Evolutionary conservation across 2,113 vertebrate species (phyloP).

Genomic region (Dipodomys spectabilis): DNA sequence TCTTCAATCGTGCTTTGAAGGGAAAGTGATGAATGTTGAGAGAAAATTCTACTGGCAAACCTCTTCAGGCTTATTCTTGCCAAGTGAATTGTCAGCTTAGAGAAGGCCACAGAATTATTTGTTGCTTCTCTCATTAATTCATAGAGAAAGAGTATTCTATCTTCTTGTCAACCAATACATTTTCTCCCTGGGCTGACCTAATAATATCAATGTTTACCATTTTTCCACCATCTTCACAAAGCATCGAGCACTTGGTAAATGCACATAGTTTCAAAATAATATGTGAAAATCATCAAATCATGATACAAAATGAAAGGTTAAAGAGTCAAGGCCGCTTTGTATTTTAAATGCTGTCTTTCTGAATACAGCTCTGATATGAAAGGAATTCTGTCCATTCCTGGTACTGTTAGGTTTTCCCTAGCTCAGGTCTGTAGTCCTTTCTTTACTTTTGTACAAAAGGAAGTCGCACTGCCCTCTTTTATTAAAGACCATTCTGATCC

Average conservation of each 20-base stretch:
- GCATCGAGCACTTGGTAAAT: neutral
- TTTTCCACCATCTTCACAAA: neutral
- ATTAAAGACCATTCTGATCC: neutral
- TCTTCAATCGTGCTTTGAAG: constrained; percentile 13
- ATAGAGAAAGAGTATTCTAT: neutral
- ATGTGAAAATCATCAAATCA: neutral
- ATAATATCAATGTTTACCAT: constrained; percentile 45
- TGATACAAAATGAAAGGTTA: neutral
- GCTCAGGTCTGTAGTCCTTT: neutral
- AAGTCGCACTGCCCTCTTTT: neutral
- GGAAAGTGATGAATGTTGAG: neutral
- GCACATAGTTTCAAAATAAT: neutral
- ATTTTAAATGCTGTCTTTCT: neutral
- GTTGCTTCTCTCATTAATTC: constrained; percentile 48
- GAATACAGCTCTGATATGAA: neutral
- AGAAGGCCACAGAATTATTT: neutral
- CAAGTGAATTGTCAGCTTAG: constrained; percentile 49
- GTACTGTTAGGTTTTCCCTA: neutral
- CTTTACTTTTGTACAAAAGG: neutral
- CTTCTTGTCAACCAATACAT: neutral
- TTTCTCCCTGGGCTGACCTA: constrained; percentile 16
- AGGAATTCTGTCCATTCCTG: neutral
- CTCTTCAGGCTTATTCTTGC: constrained; percentile 11
- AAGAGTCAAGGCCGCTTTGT: neutral
- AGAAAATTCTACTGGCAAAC: neutral